Evolutionary conservation across 2,797 vertebrate species (phyloP).

Genomic region (Eulemur rubriventer): DNA sequence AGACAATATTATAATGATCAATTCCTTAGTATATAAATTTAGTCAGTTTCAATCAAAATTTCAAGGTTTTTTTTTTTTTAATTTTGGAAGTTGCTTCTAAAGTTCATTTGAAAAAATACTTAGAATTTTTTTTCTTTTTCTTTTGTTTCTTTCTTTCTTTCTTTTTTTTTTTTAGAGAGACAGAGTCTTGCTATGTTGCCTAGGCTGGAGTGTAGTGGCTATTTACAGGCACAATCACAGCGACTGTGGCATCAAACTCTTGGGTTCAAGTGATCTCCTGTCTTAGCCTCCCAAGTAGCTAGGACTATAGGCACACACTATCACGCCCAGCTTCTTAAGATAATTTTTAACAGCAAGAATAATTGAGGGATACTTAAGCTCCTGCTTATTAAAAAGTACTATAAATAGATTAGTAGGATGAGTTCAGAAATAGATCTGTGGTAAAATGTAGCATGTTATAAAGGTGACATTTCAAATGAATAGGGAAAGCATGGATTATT

Average conservation of each 20-base stretch:
- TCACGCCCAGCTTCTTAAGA: background rate
- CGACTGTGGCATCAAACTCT: background rate
- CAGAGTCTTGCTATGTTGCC: background rate
- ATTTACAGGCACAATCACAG: background rate
- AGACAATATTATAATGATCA: background rate
- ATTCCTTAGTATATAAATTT: background rate
- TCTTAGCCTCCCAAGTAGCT: background rate
- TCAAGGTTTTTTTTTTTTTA: background rate
- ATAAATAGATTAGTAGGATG: conserved; percentile 36
- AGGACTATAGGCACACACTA: background rate
- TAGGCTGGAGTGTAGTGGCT: background rate
- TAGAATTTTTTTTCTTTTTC: background rate
- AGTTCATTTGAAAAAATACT: conserved; percentile 33
- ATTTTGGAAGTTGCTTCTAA: conserved; percentile 27
- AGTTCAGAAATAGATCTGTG: conserved; percentile 40
- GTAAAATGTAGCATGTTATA: conserved; percentile 41
- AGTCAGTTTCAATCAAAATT: background rate
- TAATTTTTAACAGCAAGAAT: background rate
- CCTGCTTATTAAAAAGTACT: conserved; percentile 14
- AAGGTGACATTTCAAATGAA: conserved; percentile 43
- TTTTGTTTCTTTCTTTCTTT: background rate
- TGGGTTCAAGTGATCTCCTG: background rate
- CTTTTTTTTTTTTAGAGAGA: background rate
- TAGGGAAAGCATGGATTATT: background rate
- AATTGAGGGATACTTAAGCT: background rate